These are phyloP conservation scores for Campodea augens DNA, from an alignment of 1,140 invertebrate genomes.

Conservation along the genomic window DNA sequence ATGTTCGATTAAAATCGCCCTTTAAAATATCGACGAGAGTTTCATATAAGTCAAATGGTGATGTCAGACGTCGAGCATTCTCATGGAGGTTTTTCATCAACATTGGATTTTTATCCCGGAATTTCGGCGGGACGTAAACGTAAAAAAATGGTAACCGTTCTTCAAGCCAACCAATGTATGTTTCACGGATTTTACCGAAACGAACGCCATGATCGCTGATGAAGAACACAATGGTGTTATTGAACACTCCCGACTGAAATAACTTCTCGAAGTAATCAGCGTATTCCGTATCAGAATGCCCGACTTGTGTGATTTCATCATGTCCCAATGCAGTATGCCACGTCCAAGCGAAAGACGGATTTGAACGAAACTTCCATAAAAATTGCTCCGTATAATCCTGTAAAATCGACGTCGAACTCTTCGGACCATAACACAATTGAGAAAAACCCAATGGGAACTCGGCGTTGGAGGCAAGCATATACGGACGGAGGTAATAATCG, in stretches of 20 bases:
- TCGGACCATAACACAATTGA: background rate
- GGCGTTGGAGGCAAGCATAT: conserved; percentile 11
- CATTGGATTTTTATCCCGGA: conserved; percentile 21
- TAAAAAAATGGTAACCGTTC: conserved; percentile 33
- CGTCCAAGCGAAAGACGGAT: background rate
- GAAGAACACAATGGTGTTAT: conserved; percentile 31
- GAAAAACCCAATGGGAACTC: background rate
- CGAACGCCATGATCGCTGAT: conserved; percentile 36
- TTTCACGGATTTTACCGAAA: conserved; percentile 28
- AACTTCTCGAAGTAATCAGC: too few species aligned
- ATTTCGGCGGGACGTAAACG: conserved; percentile 26
- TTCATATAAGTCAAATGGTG: conserved; percentile 28
- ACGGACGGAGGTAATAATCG: conserved; percentile 19
- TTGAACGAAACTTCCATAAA: background rate
- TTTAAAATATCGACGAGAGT: conserved; percentile 15
- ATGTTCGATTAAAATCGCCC: background rate
- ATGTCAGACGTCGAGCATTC: conserved; percentile 26
- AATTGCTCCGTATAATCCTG: conserved; percentile 3
- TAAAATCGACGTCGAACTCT: background rate
- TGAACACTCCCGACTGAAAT: too few species aligned
- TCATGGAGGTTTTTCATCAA: conserved; percentile 20
- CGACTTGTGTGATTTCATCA: too few species aligned
- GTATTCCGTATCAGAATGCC: too few species aligned
- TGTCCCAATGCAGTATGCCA: background rate
- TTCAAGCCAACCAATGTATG: conserved; percentile 32